These are phyloP conservation scores for Dasypogon diadema DNA, from an alignment of 2,888 invertebrate species.

Conservation along the genomic window DNA sequence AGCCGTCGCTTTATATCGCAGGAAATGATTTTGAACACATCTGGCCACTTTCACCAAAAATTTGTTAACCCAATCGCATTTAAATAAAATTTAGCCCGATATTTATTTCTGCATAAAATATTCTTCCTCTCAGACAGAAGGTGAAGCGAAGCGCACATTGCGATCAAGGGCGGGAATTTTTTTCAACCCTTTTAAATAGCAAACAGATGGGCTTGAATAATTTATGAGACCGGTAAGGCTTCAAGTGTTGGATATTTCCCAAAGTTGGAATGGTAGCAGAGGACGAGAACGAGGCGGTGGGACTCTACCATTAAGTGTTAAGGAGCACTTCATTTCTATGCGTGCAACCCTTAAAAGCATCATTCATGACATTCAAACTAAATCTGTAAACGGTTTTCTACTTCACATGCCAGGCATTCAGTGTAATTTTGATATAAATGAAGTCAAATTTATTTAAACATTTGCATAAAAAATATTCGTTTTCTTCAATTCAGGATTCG, in stretches of 20 bases:
- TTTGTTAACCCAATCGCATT: conserved; percentile 46
- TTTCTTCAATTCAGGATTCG: too few species aligned
- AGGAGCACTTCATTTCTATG: conserved; percentile 24
- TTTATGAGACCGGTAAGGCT: conserved; percentile 27
- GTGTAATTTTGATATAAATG: conserved; percentile 16
- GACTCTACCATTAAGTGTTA: background rate
- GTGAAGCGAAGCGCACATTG: background rate
- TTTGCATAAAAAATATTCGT: background rate
- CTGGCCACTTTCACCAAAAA: conserved; percentile 31
- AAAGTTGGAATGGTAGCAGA: background rate
- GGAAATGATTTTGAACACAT: conserved; percentile 26
- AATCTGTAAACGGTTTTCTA: conserved; percentile 37
- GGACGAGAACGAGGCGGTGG: too few species aligned
- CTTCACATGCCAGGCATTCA: background rate
- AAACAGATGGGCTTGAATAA: conserved; percentile 46
- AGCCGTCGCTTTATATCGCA: conserved; percentile 5
- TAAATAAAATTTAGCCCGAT: conserved; percentile 44
- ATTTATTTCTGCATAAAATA: conserved; percentile 46
- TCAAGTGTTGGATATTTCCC: background rate
- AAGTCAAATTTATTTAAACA: conserved; percentile 11
- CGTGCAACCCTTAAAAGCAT: conserved; percentile 20
- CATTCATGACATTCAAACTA: conserved; percentile 34
- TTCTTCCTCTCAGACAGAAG: background rate
- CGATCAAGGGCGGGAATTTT: conserved; percentile 39
- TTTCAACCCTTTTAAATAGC: conserved; percentile 47